A percentile compares a stretch with the other conserved stretches of the same genome.
Conservation (phyloP, 2,797 vertebrate species). For the Arrhamphus sclerolepis region DNA sequence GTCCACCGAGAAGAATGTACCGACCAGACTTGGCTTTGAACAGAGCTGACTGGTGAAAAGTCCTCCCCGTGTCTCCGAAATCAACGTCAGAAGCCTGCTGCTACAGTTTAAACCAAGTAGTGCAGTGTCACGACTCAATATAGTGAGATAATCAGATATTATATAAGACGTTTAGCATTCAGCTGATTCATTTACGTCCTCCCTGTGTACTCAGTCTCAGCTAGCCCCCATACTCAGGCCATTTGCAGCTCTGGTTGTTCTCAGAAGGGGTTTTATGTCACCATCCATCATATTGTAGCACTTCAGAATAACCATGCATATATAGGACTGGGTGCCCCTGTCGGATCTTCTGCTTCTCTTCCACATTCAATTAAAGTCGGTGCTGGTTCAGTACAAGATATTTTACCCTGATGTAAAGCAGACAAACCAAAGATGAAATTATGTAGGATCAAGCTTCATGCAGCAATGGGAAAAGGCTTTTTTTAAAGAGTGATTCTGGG, state of each 20-base stretch:
- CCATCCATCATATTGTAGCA: too few species aligned
- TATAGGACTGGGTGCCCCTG: too few species aligned
- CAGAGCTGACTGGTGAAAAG: constrained; percentile 24
- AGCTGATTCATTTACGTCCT: constrained; percentile 43
- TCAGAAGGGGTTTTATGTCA: too few species aligned
- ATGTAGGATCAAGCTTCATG: too few species aligned
- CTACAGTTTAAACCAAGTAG: constrained; percentile 19
- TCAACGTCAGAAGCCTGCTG: constrained; percentile 2
- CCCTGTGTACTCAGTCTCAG: constrained; percentile 3
- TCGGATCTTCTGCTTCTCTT: too few species aligned
- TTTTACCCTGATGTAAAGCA: too few species aligned
- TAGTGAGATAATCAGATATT: constrained; percentile 27
- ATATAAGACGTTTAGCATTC: constrained; percentile 31
- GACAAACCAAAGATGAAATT: too few species aligned
- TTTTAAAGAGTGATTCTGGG: too few species aligned
- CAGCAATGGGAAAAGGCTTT: too few species aligned
- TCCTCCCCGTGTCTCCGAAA: constrained; percentile 9
- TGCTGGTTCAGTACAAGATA: too few species aligned
- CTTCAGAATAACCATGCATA: too few species aligned
- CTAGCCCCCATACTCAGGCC: not conserved
- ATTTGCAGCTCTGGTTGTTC: constrained; percentile 6
- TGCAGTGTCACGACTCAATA: constrained; percentile 59
- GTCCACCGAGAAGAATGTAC: constrained; percentile 53
- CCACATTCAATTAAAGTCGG: too few species aligned
- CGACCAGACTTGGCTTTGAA: constrained; percentile 38